phyloP scores from a whole-genome alignment of 2,797 vertebrate genomes.

The Lateolabrax maculatus region DNA sequence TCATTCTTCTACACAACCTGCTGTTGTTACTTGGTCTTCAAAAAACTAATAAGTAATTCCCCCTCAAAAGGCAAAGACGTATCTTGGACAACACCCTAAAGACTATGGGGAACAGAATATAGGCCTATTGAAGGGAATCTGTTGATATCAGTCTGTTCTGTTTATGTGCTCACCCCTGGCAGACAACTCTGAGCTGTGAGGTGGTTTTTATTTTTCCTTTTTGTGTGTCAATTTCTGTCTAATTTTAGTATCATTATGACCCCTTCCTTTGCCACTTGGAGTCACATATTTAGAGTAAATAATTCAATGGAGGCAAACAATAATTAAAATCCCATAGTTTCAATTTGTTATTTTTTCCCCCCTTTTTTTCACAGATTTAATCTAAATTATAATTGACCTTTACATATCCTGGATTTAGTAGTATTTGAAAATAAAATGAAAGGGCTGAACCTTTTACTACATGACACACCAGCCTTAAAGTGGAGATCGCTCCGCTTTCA shows the following conservation, averaged over 20 bases:
- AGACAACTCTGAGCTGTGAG: not conserved
- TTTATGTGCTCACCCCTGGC: too few relatives aligned
- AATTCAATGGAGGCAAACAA: not conserved
- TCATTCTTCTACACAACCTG: too few relatives aligned
- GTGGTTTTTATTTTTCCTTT: not conserved
- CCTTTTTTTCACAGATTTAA: not conserved
- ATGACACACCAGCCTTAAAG: not conserved
- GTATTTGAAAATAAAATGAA: not conserved
- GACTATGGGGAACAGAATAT: too few relatives aligned
- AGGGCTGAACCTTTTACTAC: not conserved
- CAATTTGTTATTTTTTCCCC: too few relatives aligned
- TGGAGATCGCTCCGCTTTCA: not conserved
- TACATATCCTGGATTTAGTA: not conserved
- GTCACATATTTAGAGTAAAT: too few relatives aligned
- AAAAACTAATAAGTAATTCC: too few relatives aligned
- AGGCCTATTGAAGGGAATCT: not conserved
- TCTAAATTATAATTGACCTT: not conserved
- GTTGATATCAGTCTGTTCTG: not conserved
- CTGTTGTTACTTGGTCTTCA: too few relatives aligned
- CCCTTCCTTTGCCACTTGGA: not conserved
- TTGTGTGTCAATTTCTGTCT: not conserved
- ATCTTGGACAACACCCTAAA: not conserved
- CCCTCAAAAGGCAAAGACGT: too few relatives aligned
- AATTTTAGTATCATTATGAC: not conserved
- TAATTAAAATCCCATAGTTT: not conserved